These are phyloP conservation scores for Crocuta crocuta DNA, from an alignment of 2,113 vertebrate species.

Conservation along the genomic window DNA sequence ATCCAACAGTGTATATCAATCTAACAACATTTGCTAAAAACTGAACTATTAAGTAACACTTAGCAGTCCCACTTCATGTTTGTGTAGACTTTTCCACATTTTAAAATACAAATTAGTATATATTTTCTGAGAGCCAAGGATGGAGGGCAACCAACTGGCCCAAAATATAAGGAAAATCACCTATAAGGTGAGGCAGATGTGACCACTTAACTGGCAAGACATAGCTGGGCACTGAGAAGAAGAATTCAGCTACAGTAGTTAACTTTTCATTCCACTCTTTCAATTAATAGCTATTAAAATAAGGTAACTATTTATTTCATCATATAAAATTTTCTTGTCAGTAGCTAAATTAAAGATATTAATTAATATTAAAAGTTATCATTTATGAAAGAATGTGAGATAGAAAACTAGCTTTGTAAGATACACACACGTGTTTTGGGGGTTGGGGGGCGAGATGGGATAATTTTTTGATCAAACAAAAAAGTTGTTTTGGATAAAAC, in stretches of 20 bases:
- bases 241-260: not conserved
- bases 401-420: not conserved
- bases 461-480: not conserved
- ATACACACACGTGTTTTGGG: not conserved
- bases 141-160: not conserved
- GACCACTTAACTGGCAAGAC: not conserved
- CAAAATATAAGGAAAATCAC: not conserved
- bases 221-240: not conserved
- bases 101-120: not conserved
- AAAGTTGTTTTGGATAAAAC: not conserved
- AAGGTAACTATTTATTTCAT: not conserved
- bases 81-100: not conserved
- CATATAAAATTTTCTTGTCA: not conserved
- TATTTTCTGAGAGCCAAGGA: not conserved
- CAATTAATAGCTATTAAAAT: not conserved
- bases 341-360: not conserved
- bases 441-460: rapidly evolving
- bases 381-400: not conserved
- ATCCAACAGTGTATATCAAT: not conserved
- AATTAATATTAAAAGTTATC: not conserved
- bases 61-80: not conserved
- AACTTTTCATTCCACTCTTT: not conserved
- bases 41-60: not conserved
- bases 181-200: not conserved
- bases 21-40: not conserved